Base-by-base conservation (phyloP, 2,113 vertebrate genomes). In the Silurus meridionalis region DNA sequence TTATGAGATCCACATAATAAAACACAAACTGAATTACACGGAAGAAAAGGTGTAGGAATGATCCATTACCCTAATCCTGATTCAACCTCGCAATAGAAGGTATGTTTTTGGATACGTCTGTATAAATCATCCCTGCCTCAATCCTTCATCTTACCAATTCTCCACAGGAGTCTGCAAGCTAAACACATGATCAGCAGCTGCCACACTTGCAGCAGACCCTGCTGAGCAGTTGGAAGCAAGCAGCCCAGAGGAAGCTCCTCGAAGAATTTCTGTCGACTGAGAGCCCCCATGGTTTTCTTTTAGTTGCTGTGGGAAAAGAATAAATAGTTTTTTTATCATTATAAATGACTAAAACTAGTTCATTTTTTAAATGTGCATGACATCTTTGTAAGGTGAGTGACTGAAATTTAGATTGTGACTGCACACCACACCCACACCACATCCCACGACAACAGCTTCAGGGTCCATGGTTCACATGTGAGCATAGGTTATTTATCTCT, bases 141-240 rank as follows among this genome's bases (percentile, higher is more conserved):
- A 83, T 46, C 23, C 53, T 14, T 85, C 6, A 58, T 78, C 96
- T 96, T 92, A 97, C 96, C 94, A 7, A 96, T 91, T 89, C 94
- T 96, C 95, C 96, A 97, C 84, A 94, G 87, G 57, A 96, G 83
- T 80, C 96, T 93, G 91, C 95, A 96, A 82, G 91, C 17, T 10
- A 97, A 91, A 91, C 96, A 97, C 94, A 97, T 93, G 57, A 96
- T 92, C 88, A 97, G 93, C 74, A 97, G 96, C 86, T 91, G 92
- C 96, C 97, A 96, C 64, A 96, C 91, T 92, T 97, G 96, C 91
- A 96, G 94, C 8, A 96, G 78, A 28, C 96, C 95, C 89, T 97
- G 97, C 88, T 95, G 93, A 15, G 95, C 89, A 0, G 95, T 97
- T 14, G 92, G 93, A 23, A 96, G 83, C n/a, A 96, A 92, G 84